Percentiles rank a stretch among this genome's conserved stretches.
Conservation (phyloP, 2,888 invertebrate species). For the Mythimna pallens region DNA sequence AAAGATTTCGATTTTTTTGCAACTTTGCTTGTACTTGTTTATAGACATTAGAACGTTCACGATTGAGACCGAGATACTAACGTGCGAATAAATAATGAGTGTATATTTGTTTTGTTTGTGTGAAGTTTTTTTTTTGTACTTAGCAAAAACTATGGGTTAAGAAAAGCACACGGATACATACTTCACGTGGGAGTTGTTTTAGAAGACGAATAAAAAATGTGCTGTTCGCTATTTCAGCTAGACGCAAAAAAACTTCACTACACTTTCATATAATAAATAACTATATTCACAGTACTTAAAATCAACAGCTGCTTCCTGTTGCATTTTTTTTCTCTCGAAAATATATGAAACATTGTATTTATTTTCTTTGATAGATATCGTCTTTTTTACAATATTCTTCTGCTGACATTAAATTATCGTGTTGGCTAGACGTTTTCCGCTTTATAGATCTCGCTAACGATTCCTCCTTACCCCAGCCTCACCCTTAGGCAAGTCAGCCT, state of each 20-base stretch:
- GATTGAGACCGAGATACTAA: conserved; percentile 29
- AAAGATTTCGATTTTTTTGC: too few species aligned
- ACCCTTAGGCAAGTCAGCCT: conserved; percentile 66
- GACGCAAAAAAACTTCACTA: conserved; percentile 4
- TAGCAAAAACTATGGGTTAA: conserved; percentile 28
- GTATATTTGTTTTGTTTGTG: conserved; percentile 22
- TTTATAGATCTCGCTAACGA: conserved; percentile 22
- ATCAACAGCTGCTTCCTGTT: conserved; percentile 26
- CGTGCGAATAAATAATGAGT: conserved; percentile 30
- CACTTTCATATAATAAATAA: conserved; percentile 5
- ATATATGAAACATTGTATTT: not conserved
- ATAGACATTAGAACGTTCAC: conserved; percentile 13
- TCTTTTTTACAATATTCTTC: not conserved
- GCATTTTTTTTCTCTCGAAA: not conserved
- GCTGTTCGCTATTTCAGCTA: conserved; percentile 20
- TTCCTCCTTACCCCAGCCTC: conserved; percentile 64
- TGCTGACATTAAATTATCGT: not conserved
- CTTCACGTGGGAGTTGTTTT: conserved; percentile 28
- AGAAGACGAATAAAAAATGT: conserved; percentile 15
- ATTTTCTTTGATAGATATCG: conserved; percentile 5
- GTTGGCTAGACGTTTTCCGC: conserved; percentile 13
- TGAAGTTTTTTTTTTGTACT: conserved; percentile 36
- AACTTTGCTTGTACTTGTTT: not conserved
- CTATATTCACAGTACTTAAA: conserved; percentile 23
- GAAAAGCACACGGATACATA: conserved; percentile 15